A percentile compares a stretch with the other conserved stretches of the same genome.
These are phyloP conservation scores for Caenorhabditis parvicauda DNA, from an alignment of 2,888 invertebrate species.

Conservation along the genomic window DNA sequence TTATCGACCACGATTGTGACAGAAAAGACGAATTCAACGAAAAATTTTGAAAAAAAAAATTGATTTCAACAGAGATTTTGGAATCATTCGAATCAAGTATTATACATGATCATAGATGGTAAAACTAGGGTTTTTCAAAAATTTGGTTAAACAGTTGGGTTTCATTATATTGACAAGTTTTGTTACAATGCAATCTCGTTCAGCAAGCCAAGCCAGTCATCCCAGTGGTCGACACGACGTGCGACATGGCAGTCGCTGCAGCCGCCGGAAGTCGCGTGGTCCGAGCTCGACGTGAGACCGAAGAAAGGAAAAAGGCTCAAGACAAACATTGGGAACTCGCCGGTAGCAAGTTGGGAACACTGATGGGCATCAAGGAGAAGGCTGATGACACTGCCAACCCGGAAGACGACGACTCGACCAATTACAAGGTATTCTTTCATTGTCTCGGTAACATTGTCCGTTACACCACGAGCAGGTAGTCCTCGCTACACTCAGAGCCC, in stretches of 20 bases:
- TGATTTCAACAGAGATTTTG: no score
- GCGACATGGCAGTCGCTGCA: slow-evolving; percentile 93
- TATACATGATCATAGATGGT: no score
- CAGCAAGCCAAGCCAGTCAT: slow-evolving; percentile 43
- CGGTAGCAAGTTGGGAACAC: slow-evolving; percentile 90
- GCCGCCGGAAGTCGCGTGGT: slow-evolving; percentile 90
- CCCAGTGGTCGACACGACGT: slow-evolving; percentile 77
- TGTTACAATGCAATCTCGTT: slow-evolving; percentile 1
- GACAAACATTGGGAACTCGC: slow-evolving; percentile 98
- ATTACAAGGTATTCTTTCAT: slow-evolving; percentile 18
- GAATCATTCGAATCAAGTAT: no score
- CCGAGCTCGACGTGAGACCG: slow-evolving; percentile 86
- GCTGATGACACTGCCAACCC: slow-evolving; percentile 72
- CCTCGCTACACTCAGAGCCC: no score
- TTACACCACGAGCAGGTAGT: no score
- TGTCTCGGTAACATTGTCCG: no score
- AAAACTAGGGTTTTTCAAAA: no score
- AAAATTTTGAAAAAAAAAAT: no score
- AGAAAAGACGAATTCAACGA: no score
- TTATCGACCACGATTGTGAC: no score
- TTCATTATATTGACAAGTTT: background rate
- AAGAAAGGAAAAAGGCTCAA: slow-evolving; percentile 88
- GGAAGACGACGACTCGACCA: slow-evolving; percentile 35
- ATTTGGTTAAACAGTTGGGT: no score
- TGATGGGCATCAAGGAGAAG: slow-evolving; percentile 82